Base-by-base conservation (phyloP, 2,113 vertebrate genomes). In the Bos indicus region DNA sequence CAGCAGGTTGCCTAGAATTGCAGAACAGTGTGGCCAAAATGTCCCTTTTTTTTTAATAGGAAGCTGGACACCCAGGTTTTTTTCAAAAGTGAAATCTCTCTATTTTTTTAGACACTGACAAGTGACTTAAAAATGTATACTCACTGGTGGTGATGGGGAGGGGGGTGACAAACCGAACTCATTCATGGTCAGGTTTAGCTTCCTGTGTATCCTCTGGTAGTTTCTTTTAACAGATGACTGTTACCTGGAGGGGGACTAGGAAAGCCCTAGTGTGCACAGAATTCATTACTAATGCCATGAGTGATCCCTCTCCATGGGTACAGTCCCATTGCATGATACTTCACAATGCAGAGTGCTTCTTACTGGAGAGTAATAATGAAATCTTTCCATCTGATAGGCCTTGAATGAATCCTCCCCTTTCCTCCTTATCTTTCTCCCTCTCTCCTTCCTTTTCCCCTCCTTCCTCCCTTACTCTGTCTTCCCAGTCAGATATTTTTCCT, bases 81-180 rank as follows among this genome's bases (percentile, higher is more conserved):
- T 90, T 77, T 23, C 13, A 15, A 92, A 90, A 94, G 54, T 74
- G 25, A 60, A 88, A 71, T 46, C n/a, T 90, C 26, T 97, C 51
- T 46, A 25, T 28, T 78, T 87, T 88, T 95, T 36, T 46, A 97
- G 81, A 67, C 8, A 51, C 6, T 85, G 85, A 74, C 60, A 62
- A 88, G 25, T 5, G 77, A 88, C 36, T 59, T 15, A n/a, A 57
- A 90, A 88, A 43, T 17, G 1, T 48, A 6, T 7, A 23, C 10
- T 80, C 23, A 6, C 67, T 43, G 12, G 33, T 40, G 46, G 43
- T 36, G 48, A 21, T 33, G 7, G 51, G 43, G 14, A 26, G 6
- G 0, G 10, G 11, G 19, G 2, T 2, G 15, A 51, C 25, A 60
- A 28, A 28, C 14, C 6, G 28, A 40, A n/a, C 19, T 6, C 3